Evolutionary conservation across 2,888 invertebrate species (phyloP).

Genomic region (Eutolmus rufibarbis): DNA sequence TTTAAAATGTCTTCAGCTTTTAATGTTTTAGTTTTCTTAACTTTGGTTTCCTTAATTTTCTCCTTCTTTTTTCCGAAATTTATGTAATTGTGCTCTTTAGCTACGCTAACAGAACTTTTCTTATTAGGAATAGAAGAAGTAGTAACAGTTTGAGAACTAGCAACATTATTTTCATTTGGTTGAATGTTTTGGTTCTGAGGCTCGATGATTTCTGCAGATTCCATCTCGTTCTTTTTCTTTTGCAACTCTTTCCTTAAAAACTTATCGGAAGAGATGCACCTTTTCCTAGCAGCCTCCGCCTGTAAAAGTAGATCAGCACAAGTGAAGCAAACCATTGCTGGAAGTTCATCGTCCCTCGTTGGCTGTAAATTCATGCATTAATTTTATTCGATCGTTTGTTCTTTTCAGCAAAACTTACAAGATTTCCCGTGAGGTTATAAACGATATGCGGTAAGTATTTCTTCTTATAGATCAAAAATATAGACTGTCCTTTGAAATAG

Average conservation of each 20-base stretch:
- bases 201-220: not conserved
- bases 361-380: not conserved
- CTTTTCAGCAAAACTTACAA: not conserved
- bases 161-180: not conserved
- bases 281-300: not conserved
- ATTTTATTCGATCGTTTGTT: not conserved
- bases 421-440: not conserved
- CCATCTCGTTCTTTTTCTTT: not conserved
- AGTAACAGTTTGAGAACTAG: not conserved
- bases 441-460: not conserved
- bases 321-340: not conserved
- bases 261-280: not conserved
- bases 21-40: not conserved
- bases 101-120: not conserved
- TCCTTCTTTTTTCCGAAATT: not conserved
- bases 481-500: not conserved
- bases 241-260: not conserved
- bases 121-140: not conserved
- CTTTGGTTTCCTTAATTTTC: not conserved
- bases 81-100: not conserved
- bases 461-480: not conserved
- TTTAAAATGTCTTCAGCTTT: not conserved
- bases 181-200: not conserved
- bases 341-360: not conserved
- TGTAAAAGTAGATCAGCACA: not conserved